Evolutionary conservation across 2,888 invertebrate species (phyloP), one percentile per base, ranked within the genome.

Genomic region (Gari tellinella): DNA sequence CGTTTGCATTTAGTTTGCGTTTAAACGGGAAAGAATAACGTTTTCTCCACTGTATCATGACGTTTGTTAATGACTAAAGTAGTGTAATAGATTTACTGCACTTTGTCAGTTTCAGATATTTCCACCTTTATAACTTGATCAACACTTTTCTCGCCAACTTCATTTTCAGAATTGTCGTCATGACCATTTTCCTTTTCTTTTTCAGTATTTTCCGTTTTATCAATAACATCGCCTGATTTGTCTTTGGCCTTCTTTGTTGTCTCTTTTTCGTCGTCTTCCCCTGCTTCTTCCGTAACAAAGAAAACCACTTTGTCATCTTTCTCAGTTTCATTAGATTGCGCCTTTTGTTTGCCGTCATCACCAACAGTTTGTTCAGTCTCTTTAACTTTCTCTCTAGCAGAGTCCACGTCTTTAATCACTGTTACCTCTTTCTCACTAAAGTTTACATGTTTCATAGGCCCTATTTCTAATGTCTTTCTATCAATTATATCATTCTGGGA

Each of bases 261-360:
- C 7, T 46, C 53, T 26, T 23, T 40, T 48, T 25, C 38, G 1
- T 45, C 41, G 14, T 49, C 60, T 21, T 58, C 38, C 21, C 51
- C 62, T 10, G 60, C 43, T 10, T 63, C 64, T 57, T 74, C 74
- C 8, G 74, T 74, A 10, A 74, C 55, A 52, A 74, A 74, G 61
- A 74, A 74, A 43, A 62, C 57, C 2, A 74, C 69, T 38, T 69
- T 74, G 5, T 74, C 69, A 37, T 17, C 45, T 40, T 1, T 31
- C 21, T 63, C 21, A 21, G 14, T n/a, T n/a, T 31, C 45, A 14
- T 21, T 17, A 23, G 21, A 38, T 41, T 48, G 7, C 19, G 12
- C 40, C 8, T 14, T 38, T 41, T 31, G 31, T 14, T 48, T 21
- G 8, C 19, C 55, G 14, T 63, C 62, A 21, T 25, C 31, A 14